Conservation (phyloP, 1,140 invertebrate species). For the Drosophila arawakana region DNA sequence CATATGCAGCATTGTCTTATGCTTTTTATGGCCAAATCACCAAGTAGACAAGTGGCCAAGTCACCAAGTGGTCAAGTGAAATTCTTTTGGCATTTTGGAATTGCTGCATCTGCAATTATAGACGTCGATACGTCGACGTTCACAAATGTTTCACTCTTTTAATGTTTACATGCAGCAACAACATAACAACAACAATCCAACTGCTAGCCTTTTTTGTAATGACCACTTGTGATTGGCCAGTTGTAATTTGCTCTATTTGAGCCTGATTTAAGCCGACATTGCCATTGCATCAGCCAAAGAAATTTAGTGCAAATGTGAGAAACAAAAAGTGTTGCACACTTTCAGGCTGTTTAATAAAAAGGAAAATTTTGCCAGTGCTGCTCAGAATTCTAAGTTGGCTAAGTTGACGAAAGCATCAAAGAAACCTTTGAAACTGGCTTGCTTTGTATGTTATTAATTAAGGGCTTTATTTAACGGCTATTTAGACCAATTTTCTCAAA, state of each 20-base stretch:
- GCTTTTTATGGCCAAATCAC: slow-evolving; percentile 27
- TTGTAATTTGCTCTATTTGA: background rate
- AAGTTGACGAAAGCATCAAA: background rate
- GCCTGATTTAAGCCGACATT: slow-evolving; percentile 27
- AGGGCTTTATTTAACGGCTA: background rate
- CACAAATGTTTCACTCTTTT: slow-evolving; percentile 21
- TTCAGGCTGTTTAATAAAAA: slow-evolving; percentile 1
- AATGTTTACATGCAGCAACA: slow-evolving; percentile 24
- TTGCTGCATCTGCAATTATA: slow-evolving; percentile 80
- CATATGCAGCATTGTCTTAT: slow-evolving; percentile 66
- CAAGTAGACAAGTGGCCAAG: background rate
- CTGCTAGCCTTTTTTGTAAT: slow-evolving; percentile 33
- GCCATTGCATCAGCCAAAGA: slow-evolving; percentile 38
- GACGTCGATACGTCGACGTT: slow-evolving; percentile 26
- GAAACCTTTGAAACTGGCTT: no score
- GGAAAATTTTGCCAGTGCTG: no score
- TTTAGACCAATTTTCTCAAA: slow-evolving; percentile 8
- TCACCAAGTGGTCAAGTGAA: slow-evolving; percentile 58
- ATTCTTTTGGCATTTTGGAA: slow-evolving; percentile 62
- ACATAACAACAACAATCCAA: slow-evolving; percentile 11
- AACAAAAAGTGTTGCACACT: slow-evolving; percentile 8
- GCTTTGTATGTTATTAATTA: background rate
- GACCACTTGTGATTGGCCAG: slow-evolving; percentile 34
- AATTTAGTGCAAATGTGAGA: background rate
- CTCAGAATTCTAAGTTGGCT: background rate